Conservation (phyloP, 2,797 vertebrate genomes). For the Danio albolineatus region DNA sequence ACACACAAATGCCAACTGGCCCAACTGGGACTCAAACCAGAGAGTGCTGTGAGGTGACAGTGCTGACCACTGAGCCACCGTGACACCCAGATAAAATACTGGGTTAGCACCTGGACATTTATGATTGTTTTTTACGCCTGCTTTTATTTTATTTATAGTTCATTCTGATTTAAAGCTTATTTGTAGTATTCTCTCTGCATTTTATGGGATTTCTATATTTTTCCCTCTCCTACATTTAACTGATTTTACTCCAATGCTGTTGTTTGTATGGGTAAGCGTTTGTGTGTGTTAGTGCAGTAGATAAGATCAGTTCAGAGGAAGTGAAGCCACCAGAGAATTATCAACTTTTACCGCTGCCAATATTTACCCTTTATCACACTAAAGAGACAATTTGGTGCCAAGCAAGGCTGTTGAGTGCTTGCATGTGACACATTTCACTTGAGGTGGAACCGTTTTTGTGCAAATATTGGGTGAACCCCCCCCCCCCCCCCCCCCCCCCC, state of each 20-base stretch:
- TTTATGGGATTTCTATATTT: not conserved
- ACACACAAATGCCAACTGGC: too few relatives aligned
- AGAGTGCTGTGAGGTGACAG: too few relatives aligned
- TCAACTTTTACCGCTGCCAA: constrained; percentile 28
- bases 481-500: constrained; percentile 19
- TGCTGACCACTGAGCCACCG: too few relatives aligned
- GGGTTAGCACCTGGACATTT: too few relatives aligned
- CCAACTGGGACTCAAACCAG: too few relatives aligned
- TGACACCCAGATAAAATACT: too few relatives aligned
- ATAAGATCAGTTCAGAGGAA: constrained; percentile 26
- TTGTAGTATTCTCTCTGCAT: not conserved
- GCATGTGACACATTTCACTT: constrained; percentile 1
- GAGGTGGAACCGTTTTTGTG: constrained; percentile 7
- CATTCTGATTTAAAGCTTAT: not conserved
- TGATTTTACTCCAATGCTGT: not conserved
- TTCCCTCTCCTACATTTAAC: not conserved
- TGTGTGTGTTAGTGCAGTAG: constrained; percentile 26
- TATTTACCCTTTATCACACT: constrained; percentile 43
- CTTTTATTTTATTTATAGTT: not conserved
- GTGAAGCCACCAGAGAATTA: constrained; percentile 39
- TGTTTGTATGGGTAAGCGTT: not conserved
- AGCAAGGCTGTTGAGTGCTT: constrained; percentile 10
- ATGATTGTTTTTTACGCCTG: too few relatives aligned
- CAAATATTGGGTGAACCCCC: constrained; percentile 15
- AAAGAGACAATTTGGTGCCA: constrained; percentile 35